Base-by-base conservation (phyloP, 1,140 invertebrate genomes). In the Bemisia tabaci region DNA sequence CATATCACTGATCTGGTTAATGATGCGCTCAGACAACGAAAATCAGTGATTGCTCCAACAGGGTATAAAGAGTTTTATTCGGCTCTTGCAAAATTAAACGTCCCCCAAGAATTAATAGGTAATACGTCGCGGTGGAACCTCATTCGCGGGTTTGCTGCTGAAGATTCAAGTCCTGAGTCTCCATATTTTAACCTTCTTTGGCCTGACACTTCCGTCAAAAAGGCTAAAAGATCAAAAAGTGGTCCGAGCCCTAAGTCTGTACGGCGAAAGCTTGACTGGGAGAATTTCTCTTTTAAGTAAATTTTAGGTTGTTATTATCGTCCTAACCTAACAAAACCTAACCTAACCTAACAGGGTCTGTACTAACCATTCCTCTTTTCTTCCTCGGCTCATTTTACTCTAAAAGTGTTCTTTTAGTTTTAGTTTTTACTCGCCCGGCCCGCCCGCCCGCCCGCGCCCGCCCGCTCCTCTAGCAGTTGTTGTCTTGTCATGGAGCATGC, bases 1-100 rank as follows among this genome's bases (percentile, higher is more conserved):
- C 33, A 64, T 23, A 64, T 64, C 22, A 22, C 24, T 64, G 63
- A 64, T 64, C 22, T 64, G 48, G 33, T 64, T 62, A 60, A 27
- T 22, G 22, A 66, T 66, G 17, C 24, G 22, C 26, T 59, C 17
- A 17, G 63, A 68, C 21, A 58, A 33, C 17, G 26, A 62, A 65
- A 66, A 48, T 9, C 33, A 48, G 5, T 48, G 33, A 17, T 9
- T 5, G 33, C 33, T 48, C 33, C 33, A 5, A 17, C 17, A 17
- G 33, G 33, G 5, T 48, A 48, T 17, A 17, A 48, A 17, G 5
- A 5, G 5, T 48, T 48, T 17, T 9, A 17, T 48, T 9, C 5
- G 33, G 17, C 17, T 48, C 17, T 48, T 5, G 33, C 33, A 48
- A 48, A 5, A 48, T 48, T 48, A 17, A 48, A 48, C 33, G 33